Evolutionary conservation across 2,113 vertebrate species (phyloP).

Genomic region (crab-eating macaque (Macaca fascicularis)): T2T-MFA8v1.1 NC_088390.1:72046001-72046500

Average conservation of each 20-base stretch:
- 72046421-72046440: neutral
- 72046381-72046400: neutral
- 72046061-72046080: no score
- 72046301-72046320: neutral
- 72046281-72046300: neutral
- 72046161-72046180: neutral
- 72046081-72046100: no score
- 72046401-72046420: neutral
- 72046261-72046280: constrained; percentile 6
- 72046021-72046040: no score
- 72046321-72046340: neutral
- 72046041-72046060: no score
- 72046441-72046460: neutral
- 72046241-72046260: constrained; percentile 3
- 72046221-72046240: constrained; percentile 17
- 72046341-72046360: neutral
- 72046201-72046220: neutral
- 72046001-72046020: no score
- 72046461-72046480: neutral
- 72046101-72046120: no score
- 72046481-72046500: neutral
- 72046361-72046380: constrained; percentile 4
- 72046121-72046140: no score
- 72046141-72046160: neutral
- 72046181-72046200: neutral